Evolutionary conservation across 1,140 invertebrate species (phyloP).

Genomic region (Leptoteleia sp.): DNA sequence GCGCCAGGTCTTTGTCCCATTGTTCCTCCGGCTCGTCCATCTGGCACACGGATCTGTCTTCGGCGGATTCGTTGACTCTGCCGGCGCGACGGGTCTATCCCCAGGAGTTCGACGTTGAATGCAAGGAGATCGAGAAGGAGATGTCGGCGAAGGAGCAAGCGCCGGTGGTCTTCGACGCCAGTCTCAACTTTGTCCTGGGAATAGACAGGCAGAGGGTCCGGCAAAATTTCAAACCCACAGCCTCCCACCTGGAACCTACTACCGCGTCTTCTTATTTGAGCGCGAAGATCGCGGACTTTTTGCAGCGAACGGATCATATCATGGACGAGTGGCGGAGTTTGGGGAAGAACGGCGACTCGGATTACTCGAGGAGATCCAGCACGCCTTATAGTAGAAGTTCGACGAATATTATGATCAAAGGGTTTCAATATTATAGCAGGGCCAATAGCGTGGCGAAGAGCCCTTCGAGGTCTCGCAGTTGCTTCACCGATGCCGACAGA

Average conservation of each 20-base stretch:
- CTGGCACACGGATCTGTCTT: slow-evolving; percentile 39
- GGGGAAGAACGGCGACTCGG: slow-evolving; percentile 82
- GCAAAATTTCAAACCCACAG: slow-evolving; percentile 85
- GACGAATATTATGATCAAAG: slow-evolving; percentile 90
- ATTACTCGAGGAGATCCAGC: slow-evolving; percentile 70
- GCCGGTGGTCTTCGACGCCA: slow-evolving; percentile 90
- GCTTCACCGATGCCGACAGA: slow-evolving; percentile 79
- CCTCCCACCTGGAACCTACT: slow-evolving; percentile 87
- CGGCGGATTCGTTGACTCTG: slow-evolving; percentile 9
- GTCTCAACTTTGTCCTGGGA: slow-evolving; percentile 88
- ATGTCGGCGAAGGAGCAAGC: slow-evolving; percentile 85
- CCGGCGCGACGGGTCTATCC: slow-evolving; percentile 50
- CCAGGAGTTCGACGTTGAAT: slow-evolving; percentile 47
- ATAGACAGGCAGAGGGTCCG: slow-evolving; percentile 85
- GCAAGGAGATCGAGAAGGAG: slow-evolving; percentile 81
- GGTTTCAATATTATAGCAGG: slow-evolving; percentile 87
- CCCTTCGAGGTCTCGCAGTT: slow-evolving; percentile 67
- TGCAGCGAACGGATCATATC: slow-evolving; percentile 90
- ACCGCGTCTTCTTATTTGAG: slow-evolving; percentile 88
- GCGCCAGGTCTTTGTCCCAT: slow-evolving; percentile 25
- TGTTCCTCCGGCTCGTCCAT: slow-evolving; percentile 39
- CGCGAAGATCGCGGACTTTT: slow-evolving; percentile 89
- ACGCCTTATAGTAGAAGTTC: slow-evolving; percentile 85
- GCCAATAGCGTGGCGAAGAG: slow-evolving; percentile 80
- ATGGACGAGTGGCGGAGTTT: slow-evolving; percentile 90